These are phyloP conservation scores for Chamaetylas fuelleborni DNA, from an alignment of 2,113 vertebrate species.

Conservation along the genomic window DNA sequence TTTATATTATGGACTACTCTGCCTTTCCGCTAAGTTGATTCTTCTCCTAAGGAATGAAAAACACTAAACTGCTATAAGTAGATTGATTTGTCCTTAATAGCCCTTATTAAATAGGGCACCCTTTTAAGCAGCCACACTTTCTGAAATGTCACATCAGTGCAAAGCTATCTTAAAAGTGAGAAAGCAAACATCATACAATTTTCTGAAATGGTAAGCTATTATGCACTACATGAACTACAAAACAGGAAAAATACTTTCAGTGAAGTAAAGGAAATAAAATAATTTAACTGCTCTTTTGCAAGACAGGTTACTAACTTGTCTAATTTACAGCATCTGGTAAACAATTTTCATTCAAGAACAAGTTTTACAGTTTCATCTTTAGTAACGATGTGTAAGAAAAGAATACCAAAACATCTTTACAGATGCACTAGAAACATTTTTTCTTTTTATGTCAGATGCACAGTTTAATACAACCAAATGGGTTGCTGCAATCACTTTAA, in stretches of 20 bases:
- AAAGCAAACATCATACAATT: neutral
- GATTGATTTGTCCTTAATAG: constrained; percentile 5
- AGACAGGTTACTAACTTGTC: neutral
- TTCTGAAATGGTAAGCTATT: neutral
- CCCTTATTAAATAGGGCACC: neutral
- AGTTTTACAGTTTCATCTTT: neutral
- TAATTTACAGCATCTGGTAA: neutral
- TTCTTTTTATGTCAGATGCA: neutral
- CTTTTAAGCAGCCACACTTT: neutral
- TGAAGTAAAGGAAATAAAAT: neutral
- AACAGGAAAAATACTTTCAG: neutral
- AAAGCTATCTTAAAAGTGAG: neutral
- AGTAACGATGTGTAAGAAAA: neutral
- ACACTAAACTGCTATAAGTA: constrained; percentile 5
- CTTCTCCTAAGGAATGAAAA: constrained; percentile 26
- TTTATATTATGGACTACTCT: neutral
- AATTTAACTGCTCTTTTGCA: neutral
- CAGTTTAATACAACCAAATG: neutral
- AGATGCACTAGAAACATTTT: neutral
- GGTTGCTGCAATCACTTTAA: neutral
- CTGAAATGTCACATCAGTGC: neutral
- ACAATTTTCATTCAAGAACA: neutral
- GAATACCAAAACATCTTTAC: neutral
- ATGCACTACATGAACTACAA: neutral
- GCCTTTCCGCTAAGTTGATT: constrained; percentile 2